phyloP scores from a whole-genome alignment of 1,140 invertebrate genomes.

The Steinernema feltiae region DNA sequence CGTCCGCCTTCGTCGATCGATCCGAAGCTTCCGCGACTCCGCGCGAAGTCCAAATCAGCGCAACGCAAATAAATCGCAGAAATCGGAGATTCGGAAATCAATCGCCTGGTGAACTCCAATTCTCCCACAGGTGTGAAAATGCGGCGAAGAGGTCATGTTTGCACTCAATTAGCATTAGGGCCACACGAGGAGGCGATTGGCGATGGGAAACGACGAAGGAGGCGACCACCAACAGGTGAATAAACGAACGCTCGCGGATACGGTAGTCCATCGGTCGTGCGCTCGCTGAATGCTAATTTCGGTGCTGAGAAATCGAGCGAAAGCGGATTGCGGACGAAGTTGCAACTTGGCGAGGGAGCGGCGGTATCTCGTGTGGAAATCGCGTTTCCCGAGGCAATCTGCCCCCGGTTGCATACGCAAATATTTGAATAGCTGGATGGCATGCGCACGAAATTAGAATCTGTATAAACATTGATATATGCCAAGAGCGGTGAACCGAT shows the following conservation, averaged over 20 bases:
- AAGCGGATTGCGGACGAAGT: not conserved
- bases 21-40: not conserved
- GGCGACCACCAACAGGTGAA: not conserved
- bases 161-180: constrained; percentile 8
- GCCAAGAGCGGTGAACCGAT: constrained; percentile 14
- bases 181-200: not conserved
- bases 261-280: not conserved
- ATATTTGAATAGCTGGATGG: constrained; percentile 15
- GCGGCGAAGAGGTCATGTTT: not conserved
- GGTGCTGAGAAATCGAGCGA: not conserved
- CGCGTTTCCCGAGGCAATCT: constrained; percentile 8
- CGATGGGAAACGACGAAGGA: not conserved
- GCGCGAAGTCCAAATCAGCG: not conserved
- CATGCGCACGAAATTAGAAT: constrained; percentile 15
- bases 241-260: constrained; percentile 4
- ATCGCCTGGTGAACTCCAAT: not conserved
- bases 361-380: not conserved
- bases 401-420: constrained; percentile 14
- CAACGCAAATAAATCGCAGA: not conserved
- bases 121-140: constrained; percentile 9
- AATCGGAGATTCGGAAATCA: not conserved
- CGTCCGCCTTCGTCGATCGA: constrained; percentile 10
- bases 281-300: not conserved
- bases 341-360: not conserved
- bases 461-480: constrained; percentile 15